phyloP scores from a whole-genome alignment of 2,797 vertebrate species.

The Orestias chungarensis region DNA sequence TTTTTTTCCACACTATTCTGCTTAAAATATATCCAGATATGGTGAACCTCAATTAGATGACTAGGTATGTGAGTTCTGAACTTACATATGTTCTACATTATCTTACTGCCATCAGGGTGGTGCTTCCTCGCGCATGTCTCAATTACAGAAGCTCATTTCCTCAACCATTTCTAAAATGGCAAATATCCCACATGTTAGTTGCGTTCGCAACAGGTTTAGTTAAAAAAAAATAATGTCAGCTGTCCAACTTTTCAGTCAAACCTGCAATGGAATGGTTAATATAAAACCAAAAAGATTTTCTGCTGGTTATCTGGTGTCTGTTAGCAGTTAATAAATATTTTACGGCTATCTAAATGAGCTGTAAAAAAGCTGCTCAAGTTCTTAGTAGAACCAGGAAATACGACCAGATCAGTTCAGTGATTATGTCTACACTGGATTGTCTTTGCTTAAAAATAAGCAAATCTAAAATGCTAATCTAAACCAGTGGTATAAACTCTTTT shows the following conservation, averaged over 20 bases:
- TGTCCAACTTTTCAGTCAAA: not conserved
- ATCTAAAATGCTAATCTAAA: too few relatives aligned
- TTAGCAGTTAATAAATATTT: not conserved
- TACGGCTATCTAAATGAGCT: too few relatives aligned
- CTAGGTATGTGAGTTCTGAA: not conserved
- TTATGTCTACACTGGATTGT: too few relatives aligned
- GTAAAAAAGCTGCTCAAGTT: too few relatives aligned
- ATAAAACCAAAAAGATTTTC: not conserved
- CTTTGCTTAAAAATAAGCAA: too few relatives aligned
- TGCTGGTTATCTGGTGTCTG: not conserved
- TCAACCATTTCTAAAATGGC: not conserved
- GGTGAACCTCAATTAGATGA: not conserved
- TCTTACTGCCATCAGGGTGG: conserved; percentile 13
- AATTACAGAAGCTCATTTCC: conserved; percentile 18
- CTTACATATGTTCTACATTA: not conserved
- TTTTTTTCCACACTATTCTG: not conserved
- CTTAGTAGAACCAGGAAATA: too few relatives aligned
- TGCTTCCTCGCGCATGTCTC: not conserved
- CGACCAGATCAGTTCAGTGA: too few relatives aligned
- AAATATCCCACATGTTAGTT: not conserved
- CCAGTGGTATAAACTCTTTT: too few relatives aligned
- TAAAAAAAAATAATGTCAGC: not conserved
- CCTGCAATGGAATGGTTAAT: not conserved
- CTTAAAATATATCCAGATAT: not conserved
- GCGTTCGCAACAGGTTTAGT: not conserved